These are phyloP conservation scores for Mormyrus lacerda DNA, from an alignment of 2,113 vertebrate genomes.

Conservation along the genomic window DNA sequence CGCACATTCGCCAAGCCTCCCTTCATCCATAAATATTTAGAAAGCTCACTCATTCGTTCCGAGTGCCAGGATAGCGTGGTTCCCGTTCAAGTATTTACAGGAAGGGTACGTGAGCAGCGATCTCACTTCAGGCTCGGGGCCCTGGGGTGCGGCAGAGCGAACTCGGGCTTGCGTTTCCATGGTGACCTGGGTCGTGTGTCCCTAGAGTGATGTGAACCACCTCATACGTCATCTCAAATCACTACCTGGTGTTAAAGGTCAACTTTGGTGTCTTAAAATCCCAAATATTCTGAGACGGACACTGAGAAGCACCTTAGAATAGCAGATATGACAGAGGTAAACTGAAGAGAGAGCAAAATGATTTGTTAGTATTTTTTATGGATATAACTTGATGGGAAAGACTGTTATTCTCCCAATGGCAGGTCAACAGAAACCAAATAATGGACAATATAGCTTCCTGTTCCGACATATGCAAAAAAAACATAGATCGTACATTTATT, in stretches of 20 bases:
- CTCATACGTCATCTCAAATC: not conserved
- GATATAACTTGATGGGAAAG: not conserved
- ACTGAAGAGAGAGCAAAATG: not conserved
- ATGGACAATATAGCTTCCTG: not conserved
- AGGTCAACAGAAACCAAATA: not conserved
- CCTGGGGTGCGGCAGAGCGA: not conserved
- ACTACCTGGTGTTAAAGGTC: not conserved
- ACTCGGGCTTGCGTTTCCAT: not conserved
- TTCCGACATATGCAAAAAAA: not conserved
- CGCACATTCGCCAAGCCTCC: not conserved
- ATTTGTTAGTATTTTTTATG: not conserved
- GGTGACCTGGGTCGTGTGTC: not conserved
- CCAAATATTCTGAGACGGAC: not conserved
- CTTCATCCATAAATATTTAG: slow-evolving; percentile 23
- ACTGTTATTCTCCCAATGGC: not conserved
- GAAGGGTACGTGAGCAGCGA: not conserved
- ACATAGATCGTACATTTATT: not conserved
- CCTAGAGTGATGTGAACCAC: not conserved
- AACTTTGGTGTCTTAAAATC: not conserved
- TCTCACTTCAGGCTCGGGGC: not conserved
- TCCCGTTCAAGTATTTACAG: slow-evolving; percentile 9
- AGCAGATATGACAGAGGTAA: not conserved
- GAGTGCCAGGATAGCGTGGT: not conserved
- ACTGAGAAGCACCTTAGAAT: not conserved
- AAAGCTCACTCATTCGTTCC: slow-evolving; percentile 12